These are phyloP conservation scores for Morpho helenor DNA, from an alignment of 2,888 invertebrate species.

Conservation along the genomic window DNA sequence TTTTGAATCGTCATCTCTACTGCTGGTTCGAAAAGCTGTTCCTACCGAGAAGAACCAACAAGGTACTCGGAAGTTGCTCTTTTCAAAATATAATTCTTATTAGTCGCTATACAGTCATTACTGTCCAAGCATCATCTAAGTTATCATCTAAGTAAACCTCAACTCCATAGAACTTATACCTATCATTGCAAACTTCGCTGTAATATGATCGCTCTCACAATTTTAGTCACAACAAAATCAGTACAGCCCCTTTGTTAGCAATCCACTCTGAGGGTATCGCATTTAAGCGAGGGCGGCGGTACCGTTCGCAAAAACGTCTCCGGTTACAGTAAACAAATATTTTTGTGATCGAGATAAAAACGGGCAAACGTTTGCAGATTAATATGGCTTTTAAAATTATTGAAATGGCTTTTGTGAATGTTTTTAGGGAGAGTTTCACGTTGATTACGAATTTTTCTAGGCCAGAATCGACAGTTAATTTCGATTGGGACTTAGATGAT, in stretches of 20 bases:
- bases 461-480: too few relatives aligned
- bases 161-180: too few relatives aligned
- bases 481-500: too few relatives aligned
- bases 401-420: not conserved
- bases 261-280: constrained; percentile 70
- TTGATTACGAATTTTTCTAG: too few relatives aligned
- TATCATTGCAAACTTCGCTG: constrained; percentile 49
- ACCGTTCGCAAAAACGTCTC: constrained; percentile 23
- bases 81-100: too few relatives aligned
- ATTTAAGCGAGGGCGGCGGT: constrained; percentile 49
- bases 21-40: too few relatives aligned
- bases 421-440: not conserved
- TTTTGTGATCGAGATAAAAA: constrained; percentile 9
- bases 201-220: constrained; percentile 59
- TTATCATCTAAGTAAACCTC: too few relatives aligned
- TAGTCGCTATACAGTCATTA: too few relatives aligned
- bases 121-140: too few relatives aligned
- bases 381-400: constrained; percentile 1
- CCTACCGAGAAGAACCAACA: too few relatives aligned
- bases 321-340: constrained; percentile 22
- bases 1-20: too few relatives aligned
- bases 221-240: constrained; percentile 77
- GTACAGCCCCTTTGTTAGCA: constrained; percentile 64
- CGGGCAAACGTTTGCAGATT: constrained; percentile 12
- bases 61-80: too few relatives aligned